Evolutionary conservation across 2,113 vertebrate species (phyloP).

Genomic region (Zingel zingel): DNA sequence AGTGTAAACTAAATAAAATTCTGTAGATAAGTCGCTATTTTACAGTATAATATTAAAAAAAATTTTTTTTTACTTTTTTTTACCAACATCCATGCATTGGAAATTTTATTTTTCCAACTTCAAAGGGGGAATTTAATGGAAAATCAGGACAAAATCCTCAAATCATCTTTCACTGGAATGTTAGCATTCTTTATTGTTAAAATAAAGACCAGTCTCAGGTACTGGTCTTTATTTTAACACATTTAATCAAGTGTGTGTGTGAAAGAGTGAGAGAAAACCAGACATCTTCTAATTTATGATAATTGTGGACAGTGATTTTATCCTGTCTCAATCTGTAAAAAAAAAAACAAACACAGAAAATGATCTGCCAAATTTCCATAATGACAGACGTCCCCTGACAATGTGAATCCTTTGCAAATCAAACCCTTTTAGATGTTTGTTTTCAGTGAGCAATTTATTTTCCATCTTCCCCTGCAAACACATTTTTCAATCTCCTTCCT

Average conservation of each 20-base stretch:
- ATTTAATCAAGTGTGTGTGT: background rate
- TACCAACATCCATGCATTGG: background rate
- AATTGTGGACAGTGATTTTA: conserved; percentile 40
- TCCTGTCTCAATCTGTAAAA: conserved; percentile 40
- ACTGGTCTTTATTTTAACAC: background rate
- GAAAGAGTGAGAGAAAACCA: background rate
- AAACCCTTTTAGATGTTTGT: conserved; percentile 42
- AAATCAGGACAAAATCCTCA: background rate
- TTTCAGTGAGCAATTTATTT: conserved; percentile 1
- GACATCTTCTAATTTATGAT: conserved; percentile 46
- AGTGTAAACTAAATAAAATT: background rate
- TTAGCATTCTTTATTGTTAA: too few relatives aligned
- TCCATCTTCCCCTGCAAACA: conserved; percentile 9
- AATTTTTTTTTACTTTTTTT: background rate
- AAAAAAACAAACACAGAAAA: conserved; percentile 19
- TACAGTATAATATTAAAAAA: background rate
- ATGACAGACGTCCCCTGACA: conserved; percentile 41
- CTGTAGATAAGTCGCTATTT: background rate
- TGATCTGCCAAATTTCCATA: background rate
- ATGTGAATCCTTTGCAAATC: conserved; percentile 44
- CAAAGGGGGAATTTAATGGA: background rate
- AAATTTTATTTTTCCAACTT: background rate
- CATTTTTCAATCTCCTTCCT: conserved; percentile 12
- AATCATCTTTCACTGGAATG: background rate
- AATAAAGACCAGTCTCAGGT: too few relatives aligned